Conservation (phyloP, 2,888 invertebrate species). For the Sphaeridia pumilis region DNA sequence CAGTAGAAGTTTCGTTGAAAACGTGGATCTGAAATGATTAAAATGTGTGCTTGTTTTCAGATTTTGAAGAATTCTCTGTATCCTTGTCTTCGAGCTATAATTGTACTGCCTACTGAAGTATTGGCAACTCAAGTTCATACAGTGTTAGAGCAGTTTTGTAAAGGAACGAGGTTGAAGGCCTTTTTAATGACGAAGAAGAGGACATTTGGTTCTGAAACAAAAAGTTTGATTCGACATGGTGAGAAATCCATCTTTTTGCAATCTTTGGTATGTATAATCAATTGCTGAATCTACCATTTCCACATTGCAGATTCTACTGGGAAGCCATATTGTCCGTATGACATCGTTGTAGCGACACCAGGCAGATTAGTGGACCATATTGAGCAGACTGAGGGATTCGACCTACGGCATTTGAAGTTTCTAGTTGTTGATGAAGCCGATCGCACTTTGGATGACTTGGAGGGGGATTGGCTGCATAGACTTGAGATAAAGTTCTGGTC, state of each 20-base stretch:
- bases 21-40: background rate
- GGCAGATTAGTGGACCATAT: slow-evolving; percentile 87
- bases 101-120: slow-evolving; percentile 34
- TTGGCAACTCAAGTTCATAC: slow-evolving; percentile 29
- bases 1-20: no score
- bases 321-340: slow-evolving; percentile 40
- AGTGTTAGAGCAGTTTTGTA: slow-evolving; percentile 49
- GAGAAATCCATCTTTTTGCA: no score
- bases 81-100: slow-evolving; percentile 27
- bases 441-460: slow-evolving; percentile 78
- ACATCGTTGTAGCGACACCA: slow-evolving; percentile 86
- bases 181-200: slow-evolving; percentile 42
- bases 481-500: slow-evolving; percentile 55
- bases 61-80: slow-evolving; percentile 24
- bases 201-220: slow-evolving; percentile 27
- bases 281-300: slow-evolving; percentile 32
- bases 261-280: slow-evolving; percentile 24
- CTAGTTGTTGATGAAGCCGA: slow-evolving; percentile 96
- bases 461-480: slow-evolving; percentile 80
- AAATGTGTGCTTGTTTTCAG: slow-evolving; percentile 6
- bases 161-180: slow-evolving; percentile 56
- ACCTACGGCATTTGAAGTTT: slow-evolving; percentile 57
- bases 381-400: slow-evolving; percentile 66
- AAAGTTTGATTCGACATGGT: slow-evolving; percentile 22
- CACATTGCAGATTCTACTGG: slow-evolving; percentile 19